Evolutionary conservation across 2,888 invertebrate genomes (phyloP), one percentile per base, ranked within the genome.

Genomic region (Pseudococcus longispinus): DNA sequence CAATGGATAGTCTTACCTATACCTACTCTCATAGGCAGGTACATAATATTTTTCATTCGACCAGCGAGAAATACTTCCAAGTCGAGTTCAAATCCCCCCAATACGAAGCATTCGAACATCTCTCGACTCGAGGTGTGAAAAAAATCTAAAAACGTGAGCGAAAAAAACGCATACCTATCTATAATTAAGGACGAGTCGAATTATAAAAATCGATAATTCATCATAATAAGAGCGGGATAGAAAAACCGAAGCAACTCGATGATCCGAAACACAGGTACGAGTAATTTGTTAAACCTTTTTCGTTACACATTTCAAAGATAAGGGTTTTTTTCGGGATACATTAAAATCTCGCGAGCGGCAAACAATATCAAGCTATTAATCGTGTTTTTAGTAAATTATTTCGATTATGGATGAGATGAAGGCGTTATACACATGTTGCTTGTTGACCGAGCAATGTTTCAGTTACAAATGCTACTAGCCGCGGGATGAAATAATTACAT

Each of bases 401-500:
- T 80, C 29, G 29, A 80, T 80, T 80, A 80, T 20, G 77, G 37
- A 20, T 20, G 42, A 80, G 77, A 42, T 80, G 77, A 42, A 80
- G 77, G 77, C 70, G 77, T 80, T 80, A 80, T 80, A 80, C 37
- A 42, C 77, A 80, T 80, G 77, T 42, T 37, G 77, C 77, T 80
- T 11, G 77, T 80, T 80, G 77, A 29, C 20, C 77, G 77, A 80
- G 77, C 26, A 70, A 70, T 70, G 70, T 18, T 70, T 70, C 70
- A 70, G 77, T 80, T 80, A 42, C 37, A 80, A 84, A 84, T 84
- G 84, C 84, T 84, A 84, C 84, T 84, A 55, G 84, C 84, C 84
- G 51, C 84, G 55, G 55, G 51, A 55, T 55, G 55, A 84, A 55
- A 55, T 84, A 84, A 84, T 84, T 84, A 60, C 84, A 84, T 84